phyloP scores from a whole-genome alignment of 2,888 invertebrate genomes.

The Drosophila multiciliata region DNA sequence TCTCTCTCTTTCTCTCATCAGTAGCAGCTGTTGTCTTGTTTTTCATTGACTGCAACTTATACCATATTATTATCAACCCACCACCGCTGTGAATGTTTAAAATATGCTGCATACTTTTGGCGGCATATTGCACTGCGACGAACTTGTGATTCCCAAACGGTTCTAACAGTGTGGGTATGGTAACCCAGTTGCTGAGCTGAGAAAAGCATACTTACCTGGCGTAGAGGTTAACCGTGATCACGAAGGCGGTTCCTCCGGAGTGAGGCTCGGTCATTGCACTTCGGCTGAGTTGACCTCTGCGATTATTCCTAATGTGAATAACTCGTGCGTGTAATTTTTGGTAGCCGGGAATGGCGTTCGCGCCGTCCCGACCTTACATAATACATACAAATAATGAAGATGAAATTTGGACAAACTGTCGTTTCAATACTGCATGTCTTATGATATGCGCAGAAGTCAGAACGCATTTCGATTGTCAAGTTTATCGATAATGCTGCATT shows the following conservation, averaged over 20 bases:
- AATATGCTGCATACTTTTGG: constrained; percentile 26
- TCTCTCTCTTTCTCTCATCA: not conserved
- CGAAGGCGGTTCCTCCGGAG: constrained; percentile 83
- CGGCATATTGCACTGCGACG: not conserved
- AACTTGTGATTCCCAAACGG: constrained; percentile 38
- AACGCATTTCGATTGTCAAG: not conserved
- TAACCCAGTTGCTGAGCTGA: not conserved
- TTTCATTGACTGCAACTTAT: not conserved
- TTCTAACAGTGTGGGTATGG: not conserved
- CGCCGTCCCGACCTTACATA: constrained; percentile 86
- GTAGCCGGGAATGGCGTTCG: constrained; percentile 89
- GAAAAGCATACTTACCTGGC: constrained; percentile 82
- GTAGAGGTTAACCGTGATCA: constrained; percentile 84
- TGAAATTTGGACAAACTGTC: not conserved
- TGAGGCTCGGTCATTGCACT: constrained; percentile 87
- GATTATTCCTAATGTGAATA: constrained; percentile 91
- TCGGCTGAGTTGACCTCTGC: constrained; percentile 90
- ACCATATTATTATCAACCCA: not conserved
- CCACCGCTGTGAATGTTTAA: not conserved
- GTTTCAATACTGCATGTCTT: no score
- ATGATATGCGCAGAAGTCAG: not conserved
- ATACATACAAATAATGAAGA: constrained; percentile 8
- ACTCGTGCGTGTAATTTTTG: constrained; percentile 90
- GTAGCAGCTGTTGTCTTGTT: not conserved
- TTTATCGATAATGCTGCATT: not conserved